Percentiles rank a stretch among this genome's conserved stretches.
phyloP scores from a whole-genome alignment of 2,888 invertebrate genomes.

The Macrosoma leucophasiata region DNA sequence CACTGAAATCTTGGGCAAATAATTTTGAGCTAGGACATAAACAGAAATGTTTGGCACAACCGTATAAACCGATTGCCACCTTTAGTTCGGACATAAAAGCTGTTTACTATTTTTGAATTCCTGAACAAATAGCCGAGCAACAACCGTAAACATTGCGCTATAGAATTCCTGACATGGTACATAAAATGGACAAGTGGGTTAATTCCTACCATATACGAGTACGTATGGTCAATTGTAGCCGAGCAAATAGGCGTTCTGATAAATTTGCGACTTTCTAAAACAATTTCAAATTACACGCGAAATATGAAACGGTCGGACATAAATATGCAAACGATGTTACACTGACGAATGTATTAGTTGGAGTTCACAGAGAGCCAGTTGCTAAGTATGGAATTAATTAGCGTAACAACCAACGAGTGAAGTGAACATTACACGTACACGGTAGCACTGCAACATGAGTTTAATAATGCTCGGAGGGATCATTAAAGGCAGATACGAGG shows the following conservation, averaged over 20 bases:
- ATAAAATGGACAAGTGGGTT: constrained; percentile 17
- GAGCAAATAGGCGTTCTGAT: constrained; percentile 11
- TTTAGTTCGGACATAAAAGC: too few species aligned
- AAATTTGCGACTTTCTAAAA: constrained; percentile 11
- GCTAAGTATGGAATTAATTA: neutral
- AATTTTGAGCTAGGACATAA: too few species aligned
- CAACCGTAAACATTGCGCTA: constrained; percentile 17
- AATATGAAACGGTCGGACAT: constrained; percentile 9
- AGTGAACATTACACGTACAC: constrained; percentile 13
- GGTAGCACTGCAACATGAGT: constrained; percentile 18
- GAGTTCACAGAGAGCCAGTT: constrained; percentile 3
- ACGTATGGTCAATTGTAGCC: constrained; percentile 13
- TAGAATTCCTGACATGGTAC: constrained; percentile 17
- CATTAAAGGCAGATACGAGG: constrained; percentile 52
- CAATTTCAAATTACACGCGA: constrained; percentile 14
- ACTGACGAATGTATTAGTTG: constrained; percentile 10
- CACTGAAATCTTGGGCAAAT: too few species aligned
- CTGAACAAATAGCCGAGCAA: constrained; percentile 17
- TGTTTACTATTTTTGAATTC: too few species aligned
- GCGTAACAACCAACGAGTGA: too few species aligned
- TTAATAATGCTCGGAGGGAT: constrained; percentile 36
- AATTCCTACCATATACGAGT: constrained; percentile 22
- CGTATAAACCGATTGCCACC: too few species aligned
- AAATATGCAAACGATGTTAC: constrained; percentile 13
- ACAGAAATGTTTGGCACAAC: too few species aligned